Base-by-base conservation (phyloP, 2,113 vertebrate genomes). In the Xiphophorus hellerii region DNA sequence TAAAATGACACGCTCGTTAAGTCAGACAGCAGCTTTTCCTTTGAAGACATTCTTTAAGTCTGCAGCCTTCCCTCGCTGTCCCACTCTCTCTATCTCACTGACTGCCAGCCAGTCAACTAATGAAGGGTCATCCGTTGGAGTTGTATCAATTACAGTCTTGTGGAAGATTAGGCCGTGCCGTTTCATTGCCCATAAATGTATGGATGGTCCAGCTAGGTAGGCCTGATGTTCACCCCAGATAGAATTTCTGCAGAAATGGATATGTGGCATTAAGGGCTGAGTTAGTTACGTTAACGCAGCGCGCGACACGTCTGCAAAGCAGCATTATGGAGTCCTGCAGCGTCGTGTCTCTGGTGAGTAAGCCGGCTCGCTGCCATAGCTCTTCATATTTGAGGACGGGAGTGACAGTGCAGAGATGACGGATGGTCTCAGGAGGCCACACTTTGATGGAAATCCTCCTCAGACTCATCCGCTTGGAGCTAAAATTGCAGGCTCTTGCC, bases 1-100 rank as follows among this genome's bases (percentile, higher is more conserved):
- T 88, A 81, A 86, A 89, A 92, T 90, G 82, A 91, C 68, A 87
- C n/a, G 85, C 87, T 83, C 10, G 63, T 89, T 90, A 82, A 84
- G 72, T 71, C 62, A 76, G 73, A 90, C 82, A 73, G 68, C 68
- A 64, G 17, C 77, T 78, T 68, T 69, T 78, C 74, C 71, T 89
- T 77, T 77, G 68, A 76, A 73, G 81, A 77, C 74, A 13, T 81
- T 83, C 69, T 82, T 77, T 71, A 71, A 74, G 39, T 74, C 74
- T 76, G 73, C 60, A 67, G 42, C 28, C 69, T 44, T 42, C 66
- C 29, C 42, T 80, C 15, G n/a, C 39, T 62, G 7, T 58, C 39
- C 42, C 61, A 27, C 60, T 80, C n/a, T 27, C 31, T 61, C 64
- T 37, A 20, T 58, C 42, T 31, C n/a, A 3, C 42, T 86, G 82